A percentile compares a stretch with the other conserved stretches of the same genome.
Evolutionary conservation across 2,888 invertebrate genomes (phyloP).

Genomic region (Punctoribates punctum): DNA sequence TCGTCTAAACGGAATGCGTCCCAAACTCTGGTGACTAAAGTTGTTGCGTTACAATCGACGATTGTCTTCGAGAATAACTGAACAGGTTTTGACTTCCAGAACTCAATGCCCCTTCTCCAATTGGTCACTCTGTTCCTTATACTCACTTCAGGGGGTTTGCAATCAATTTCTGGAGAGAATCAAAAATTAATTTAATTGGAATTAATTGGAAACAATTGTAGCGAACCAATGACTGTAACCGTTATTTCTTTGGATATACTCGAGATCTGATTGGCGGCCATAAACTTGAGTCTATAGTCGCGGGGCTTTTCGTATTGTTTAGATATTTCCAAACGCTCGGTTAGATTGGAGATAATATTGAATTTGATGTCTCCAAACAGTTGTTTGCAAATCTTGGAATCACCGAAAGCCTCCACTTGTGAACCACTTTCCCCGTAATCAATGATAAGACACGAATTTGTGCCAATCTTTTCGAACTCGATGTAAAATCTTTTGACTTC

Average conservation of each 20-base stretch:
- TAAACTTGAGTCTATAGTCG: slow-evolving; percentile 32
- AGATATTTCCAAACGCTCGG: slow-evolving; percentile 4
- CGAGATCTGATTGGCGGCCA: slow-evolving; percentile 18
- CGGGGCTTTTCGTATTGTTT: slow-evolving; percentile 32
- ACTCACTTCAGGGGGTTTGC: slow-evolving; percentile 47
- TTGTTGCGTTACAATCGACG: slow-evolving; percentile 49
- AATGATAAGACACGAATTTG: slow-evolving; percentile 48
- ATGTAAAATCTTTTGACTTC: slow-evolving; percentile 48
- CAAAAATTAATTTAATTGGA: neutral
- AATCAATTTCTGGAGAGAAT: slow-evolving; percentile 44
- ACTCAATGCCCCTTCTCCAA: slow-evolving; percentile 44
- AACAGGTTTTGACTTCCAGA: slow-evolving; percentile 47
- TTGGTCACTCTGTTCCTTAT: slow-evolving; percentile 47
- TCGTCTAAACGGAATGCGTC: slow-evolving; percentile 46
- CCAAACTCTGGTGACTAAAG: slow-evolving; percentile 47
- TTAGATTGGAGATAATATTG: neutral
- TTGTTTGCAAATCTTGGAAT: slow-evolving; percentile 23
- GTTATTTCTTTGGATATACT: slow-evolving; percentile 13
- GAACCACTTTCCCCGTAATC: slow-evolving; percentile 47
- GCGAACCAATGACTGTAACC: slow-evolving; percentile 36
- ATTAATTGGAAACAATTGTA: too few relatives aligned
- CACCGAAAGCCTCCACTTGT: slow-evolving; percentile 10
- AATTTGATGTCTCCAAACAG: slow-evolving; percentile 9
- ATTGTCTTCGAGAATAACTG: slow-evolving; percentile 48
- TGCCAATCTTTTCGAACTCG: slow-evolving; percentile 47